Conservation (phyloP, 2,113 vertebrate species). For the Halcyon malimbica region DNA sequence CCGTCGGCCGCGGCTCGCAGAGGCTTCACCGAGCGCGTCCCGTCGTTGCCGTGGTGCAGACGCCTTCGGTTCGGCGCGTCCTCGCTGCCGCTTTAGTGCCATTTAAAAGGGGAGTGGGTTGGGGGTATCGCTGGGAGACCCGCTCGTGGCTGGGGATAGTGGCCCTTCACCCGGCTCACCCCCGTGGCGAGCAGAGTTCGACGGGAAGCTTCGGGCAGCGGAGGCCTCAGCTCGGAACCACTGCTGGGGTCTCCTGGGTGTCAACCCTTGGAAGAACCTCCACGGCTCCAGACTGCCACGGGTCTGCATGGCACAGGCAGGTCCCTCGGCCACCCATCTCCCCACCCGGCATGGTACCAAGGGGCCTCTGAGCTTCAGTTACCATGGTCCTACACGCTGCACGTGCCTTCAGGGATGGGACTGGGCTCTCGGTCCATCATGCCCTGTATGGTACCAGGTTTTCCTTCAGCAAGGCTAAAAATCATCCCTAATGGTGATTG, state of each 20-base stretch:
- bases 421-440: neutral
- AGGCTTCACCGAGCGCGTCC: neutral
- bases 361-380: too few species aligned
- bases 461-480: neutral
- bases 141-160: neutral
- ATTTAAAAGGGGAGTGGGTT: accelerated
- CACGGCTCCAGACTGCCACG: neutral
- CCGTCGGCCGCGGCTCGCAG: neutral
- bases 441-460: neutral
- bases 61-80: neutral
- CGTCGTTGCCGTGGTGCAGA: neutral
- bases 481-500: accelerated
- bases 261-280: neutral
- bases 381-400: accelerated
- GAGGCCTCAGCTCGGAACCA: neutral
- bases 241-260: neutral
- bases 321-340: neutral
- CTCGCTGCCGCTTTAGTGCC: neutral
- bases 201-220: neutral
- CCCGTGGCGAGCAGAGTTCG: neutral
- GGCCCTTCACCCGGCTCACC: neutral
- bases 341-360: accelerated
- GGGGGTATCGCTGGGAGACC: neutral
- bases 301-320: too few species aligned
- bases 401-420: neutral